Evolutionary conservation across 2,113 vertebrate species (phyloP), one percentile per base, ranked within the genome.

Genomic region (Siphamia tubifer): DNA sequence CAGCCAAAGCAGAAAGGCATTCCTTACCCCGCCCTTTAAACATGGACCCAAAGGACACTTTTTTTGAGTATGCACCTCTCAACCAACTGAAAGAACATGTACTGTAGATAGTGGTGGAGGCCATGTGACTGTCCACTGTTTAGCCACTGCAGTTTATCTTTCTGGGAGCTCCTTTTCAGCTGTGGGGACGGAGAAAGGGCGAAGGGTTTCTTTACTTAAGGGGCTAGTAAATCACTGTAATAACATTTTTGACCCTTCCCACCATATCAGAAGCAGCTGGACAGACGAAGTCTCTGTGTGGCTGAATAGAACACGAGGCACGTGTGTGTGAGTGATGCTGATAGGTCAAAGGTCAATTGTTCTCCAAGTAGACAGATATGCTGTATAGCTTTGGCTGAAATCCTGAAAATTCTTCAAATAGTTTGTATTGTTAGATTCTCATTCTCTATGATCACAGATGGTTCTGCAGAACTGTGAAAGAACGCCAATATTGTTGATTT

Each of bases 151-250:
- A 15, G 35, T 28, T 48, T 30, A 30, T 34, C 45, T 40, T 58
- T 56, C 35, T 39, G 61, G 58, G 51, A 79, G 11, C 42, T 31
- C 54, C 49, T 4, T 65, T 74, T 82, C 60, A 68, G 60, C 66
- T 49, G 53, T n/a, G 71, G 23, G 63, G 45, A 65, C 73, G 78
- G 78, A 68, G n/a, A 80, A 64, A 78, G 32, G 53, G 39, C 56
- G 42, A 52, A 39, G 17, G 55, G 44, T 45, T 65, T 19, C 40
- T 42, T 55, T 36, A 55, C 43, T 70, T 25, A 12, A n/a, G 17
- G 27, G 32, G 16, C 23, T 31, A 60, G 27, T 82, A 84, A 87
- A 82, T 84, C 81, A 76, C 24, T 43, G 25, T 40, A 52, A 64
- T 30, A 69, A 56, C 66, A 67, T 56, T 28, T 69, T 45, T 40